These are phyloP conservation scores for Campoplex capitator DNA, from an alignment of 2,888 invertebrate genomes.

Conservation along the genomic window DNA sequence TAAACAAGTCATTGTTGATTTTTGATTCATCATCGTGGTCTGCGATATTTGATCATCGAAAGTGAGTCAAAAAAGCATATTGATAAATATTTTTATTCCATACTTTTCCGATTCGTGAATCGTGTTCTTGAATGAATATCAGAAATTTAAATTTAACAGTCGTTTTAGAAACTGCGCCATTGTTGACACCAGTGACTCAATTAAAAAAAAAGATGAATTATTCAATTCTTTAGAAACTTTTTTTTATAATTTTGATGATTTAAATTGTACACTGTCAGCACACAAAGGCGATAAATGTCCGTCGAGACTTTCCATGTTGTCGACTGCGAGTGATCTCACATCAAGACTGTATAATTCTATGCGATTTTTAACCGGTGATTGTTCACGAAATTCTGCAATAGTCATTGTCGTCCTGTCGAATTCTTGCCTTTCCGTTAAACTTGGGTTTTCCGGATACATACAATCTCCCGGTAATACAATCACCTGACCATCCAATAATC, in stretches of 20 bases:
- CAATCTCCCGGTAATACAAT: constrained; percentile 87
- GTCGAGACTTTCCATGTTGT: constrained; percentile 68
- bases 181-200: neutral
- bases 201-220: neutral
- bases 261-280: constrained; percentile 47
- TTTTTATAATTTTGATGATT: constrained; percentile 48
- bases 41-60: neutral
- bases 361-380: constrained; percentile 74
- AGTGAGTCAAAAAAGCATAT: neutral
- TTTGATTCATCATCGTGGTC: neutral
- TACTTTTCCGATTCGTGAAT: neutral
- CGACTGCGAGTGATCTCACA: constrained; percentile 68
- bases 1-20: neutral
- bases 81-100: neutral
- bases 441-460: constrained; percentile 77
- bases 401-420: constrained; percentile 75
- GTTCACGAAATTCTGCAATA: constrained; percentile 73
- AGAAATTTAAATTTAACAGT: neutral
- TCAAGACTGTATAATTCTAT: constrained; percentile 69
- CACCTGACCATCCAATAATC: constrained; percentile 87
- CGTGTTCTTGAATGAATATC: neutral
- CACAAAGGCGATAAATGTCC: constrained; percentile 68
- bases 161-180: neutral
- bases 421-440: constrained; percentile 68
- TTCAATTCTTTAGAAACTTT: neutral